Percentiles rank a stretch among this genome's conserved stretches.
Evolutionary conservation across 2,888 invertebrate genomes (phyloP).

Genomic region (Drosophila tanythrix): DNA sequence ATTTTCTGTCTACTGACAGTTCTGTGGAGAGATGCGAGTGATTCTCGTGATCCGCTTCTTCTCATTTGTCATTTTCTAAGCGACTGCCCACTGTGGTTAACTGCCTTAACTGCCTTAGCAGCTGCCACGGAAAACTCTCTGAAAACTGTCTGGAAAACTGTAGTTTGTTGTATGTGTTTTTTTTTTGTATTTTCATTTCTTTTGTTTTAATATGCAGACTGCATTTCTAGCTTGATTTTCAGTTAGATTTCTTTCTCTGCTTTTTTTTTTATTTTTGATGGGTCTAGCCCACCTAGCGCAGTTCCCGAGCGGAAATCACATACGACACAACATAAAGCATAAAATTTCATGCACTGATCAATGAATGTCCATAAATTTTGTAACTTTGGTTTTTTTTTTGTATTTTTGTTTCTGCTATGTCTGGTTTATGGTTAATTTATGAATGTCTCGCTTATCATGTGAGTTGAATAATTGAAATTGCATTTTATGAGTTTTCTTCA

Average conservation of each 20-base stretch:
- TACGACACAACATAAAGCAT: slow-evolving; percentile 78
- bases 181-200: slow-evolving; percentile 7
- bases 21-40: slow-evolving; percentile 16
- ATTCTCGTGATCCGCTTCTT: slow-evolving; percentile 25
- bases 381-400: slow-evolving; percentile 43
- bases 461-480: slow-evolving; percentile 68
- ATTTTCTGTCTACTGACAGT: slow-evolving; percentile 46
- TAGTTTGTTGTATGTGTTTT: slow-evolving; percentile 4
- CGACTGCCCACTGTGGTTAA: slow-evolving; percentile 26
- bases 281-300: slow-evolving; percentile 71
- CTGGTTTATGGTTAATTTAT: slow-evolving; percentile 75
- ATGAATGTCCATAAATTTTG: slow-evolving; percentile 74
- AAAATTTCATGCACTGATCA: slow-evolving; percentile 72
- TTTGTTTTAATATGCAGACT: slow-evolving; percentile 75
- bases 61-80: slow-evolving; percentile 71
- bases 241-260: slow-evolving; percentile 46
- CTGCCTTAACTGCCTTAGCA: slow-evolving; percentile 9
- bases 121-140: slow-evolving; percentile 39
- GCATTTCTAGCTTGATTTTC: slow-evolving; percentile 61
- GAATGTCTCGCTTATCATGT: slow-evolving; percentile 75
- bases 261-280: slow-evolving; percentile 53
- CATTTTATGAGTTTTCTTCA: slow-evolving; percentile 46
- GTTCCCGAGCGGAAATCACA: slow-evolving; percentile 77
- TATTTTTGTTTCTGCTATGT: slow-evolving; percentile 36
- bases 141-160: slow-evolving; percentile 8